Evolutionary conservation across 2,113 vertebrate species (phyloP), one percentile per base, ranked within the genome.

Genomic region (Murina feae): DNA sequence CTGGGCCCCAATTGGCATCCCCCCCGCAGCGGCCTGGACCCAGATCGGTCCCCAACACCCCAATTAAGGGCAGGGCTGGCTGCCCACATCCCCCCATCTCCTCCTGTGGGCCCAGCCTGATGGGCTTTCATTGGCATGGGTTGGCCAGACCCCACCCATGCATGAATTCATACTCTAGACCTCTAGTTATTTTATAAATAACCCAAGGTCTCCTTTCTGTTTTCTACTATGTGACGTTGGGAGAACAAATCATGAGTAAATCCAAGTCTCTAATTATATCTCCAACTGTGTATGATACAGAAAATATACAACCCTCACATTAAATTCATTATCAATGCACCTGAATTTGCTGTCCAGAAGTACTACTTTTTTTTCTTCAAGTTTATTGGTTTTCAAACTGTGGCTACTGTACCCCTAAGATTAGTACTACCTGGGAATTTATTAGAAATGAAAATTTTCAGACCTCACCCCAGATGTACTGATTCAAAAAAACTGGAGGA

Each of bases 1-100:
- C 44, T 11, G 44, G 44, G 44, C 44, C 10, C 44, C 11, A 10
- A 44, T 44, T 44, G 9, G 44, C 10, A 10, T 44, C 42, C 44
- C 9, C 44, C 23, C 9, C 9, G 0, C 1, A 1, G 53, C 20
- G 2, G 1, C 9, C 8, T 2, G 3, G 21, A 23, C 9, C 23
- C 58, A 0, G 10, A 4, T 58, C 2, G 9, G 9, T 9, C 2
- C 55, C 55, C 55, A 58, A 58, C 53, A 55, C 53, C 20, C 18
- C 20, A 55, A 21, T 55, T 20, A 55, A 8, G 20, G 53, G 53
- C 18, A 21, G 18, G 18, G 53, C 53, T 2, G 7, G 53, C 53
- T 11, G 9, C 55, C 23, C 11, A 4, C 9, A 60, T 9, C 9
- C 18, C 9, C 55, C 0, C 55, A 2, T 8, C 53, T 6, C 53